These are phyloP conservation scores for Panulirus ornatus DNA, from an alignment of 1,140 invertebrate genomes.

Conservation along the genomic window DNA sequence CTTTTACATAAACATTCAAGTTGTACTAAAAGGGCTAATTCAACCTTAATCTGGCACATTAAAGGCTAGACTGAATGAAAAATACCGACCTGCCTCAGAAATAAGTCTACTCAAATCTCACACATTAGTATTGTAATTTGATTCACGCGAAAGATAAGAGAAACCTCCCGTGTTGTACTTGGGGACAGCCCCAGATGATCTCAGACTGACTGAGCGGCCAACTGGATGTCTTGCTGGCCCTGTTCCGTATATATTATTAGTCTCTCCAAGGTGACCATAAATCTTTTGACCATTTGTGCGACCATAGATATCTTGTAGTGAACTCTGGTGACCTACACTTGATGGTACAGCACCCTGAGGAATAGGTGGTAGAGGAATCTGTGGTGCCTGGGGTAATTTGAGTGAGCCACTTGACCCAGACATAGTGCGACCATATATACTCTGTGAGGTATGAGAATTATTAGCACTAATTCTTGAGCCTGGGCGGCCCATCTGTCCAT, in stretches of 20 bases:
- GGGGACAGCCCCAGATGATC: slow-evolving; percentile 52
- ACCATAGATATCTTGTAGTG: slow-evolving; percentile 52
- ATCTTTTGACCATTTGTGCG: slow-evolving; percentile 59
- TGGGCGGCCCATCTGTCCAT: slow-evolving; percentile 26
- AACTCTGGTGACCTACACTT: slow-evolving; percentile 44
- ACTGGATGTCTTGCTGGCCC: slow-evolving; percentile 48
- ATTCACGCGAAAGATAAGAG: slow-evolving; percentile 57
- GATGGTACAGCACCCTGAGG: slow-evolving; percentile 64
- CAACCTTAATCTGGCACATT: neutral
- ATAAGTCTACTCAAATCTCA: neutral
- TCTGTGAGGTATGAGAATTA: slow-evolving; percentile 47
- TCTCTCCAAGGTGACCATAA: slow-evolving; percentile 42
- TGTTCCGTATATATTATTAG: slow-evolving; percentile 38
- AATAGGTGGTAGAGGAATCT: slow-evolving; percentile 74
- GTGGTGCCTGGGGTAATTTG: slow-evolving; percentile 54
- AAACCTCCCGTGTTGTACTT: slow-evolving; percentile 56
- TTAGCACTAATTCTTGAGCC: slow-evolving; percentile 22
- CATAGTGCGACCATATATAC: slow-evolving; percentile 55
- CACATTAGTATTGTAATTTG: slow-evolving; percentile 74
- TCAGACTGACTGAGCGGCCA: slow-evolving; percentile 65
- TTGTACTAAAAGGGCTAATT: neutral
- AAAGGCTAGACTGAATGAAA: neutral
- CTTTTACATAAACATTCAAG: neutral
- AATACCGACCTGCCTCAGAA: neutral
- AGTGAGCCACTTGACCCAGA: slow-evolving; percentile 42